Conservation (phyloP, 1,140 invertebrate genomes). For the Drosophila quadrilineata region DNA sequence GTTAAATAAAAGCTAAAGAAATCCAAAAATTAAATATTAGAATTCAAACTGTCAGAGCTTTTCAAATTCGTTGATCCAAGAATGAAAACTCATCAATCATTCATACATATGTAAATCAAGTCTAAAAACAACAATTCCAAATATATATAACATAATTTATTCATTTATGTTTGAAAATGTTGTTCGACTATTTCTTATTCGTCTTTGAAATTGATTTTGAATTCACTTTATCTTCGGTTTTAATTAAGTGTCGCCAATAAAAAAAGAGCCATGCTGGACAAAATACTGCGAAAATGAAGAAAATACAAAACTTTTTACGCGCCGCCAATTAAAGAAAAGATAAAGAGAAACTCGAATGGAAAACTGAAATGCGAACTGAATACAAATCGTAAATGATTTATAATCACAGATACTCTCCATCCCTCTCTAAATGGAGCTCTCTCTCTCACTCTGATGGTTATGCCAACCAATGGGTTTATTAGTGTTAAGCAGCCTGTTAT, state of each 20-base stretch:
- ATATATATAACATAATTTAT: slow-evolving; percentile 42
- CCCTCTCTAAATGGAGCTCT: slow-evolving; percentile 8
- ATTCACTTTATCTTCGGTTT: slow-evolving; percentile 56
- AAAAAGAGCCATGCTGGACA: slow-evolving; percentile 34
- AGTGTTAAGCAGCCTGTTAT: slow-evolving; percentile 51
- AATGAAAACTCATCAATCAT: slow-evolving; percentile 57
- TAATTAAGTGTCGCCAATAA: slow-evolving; percentile 58
- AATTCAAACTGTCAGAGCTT: background rate
- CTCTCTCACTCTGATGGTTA: slow-evolving; percentile 45
- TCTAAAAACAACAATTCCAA: slow-evolving; percentile 52
- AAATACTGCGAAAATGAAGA: slow-evolving; percentile 43
- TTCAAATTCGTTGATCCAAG: background rate
- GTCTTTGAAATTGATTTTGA: slow-evolving; percentile 30
- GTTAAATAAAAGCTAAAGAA: too few species aligned
- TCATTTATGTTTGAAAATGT: slow-evolving; percentile 63
- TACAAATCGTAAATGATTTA: slow-evolving; percentile 71
- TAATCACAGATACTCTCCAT: too few species aligned
- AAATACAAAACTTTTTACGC: too few species aligned
- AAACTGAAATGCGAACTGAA: slow-evolving; percentile 5
- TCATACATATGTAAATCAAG: slow-evolving; percentile 43
- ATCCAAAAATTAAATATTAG: background rate
- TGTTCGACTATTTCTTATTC: slow-evolving; percentile 21
- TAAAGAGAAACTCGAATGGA: slow-evolving; percentile 38
- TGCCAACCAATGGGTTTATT: slow-evolving; percentile 59
- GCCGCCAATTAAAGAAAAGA: slow-evolving; percentile 58